Evolutionary conservation across 2,113 vertebrate species (phyloP), one percentile per base, ranked within the genome.

Genomic region (Microtus oregoni): DNA sequence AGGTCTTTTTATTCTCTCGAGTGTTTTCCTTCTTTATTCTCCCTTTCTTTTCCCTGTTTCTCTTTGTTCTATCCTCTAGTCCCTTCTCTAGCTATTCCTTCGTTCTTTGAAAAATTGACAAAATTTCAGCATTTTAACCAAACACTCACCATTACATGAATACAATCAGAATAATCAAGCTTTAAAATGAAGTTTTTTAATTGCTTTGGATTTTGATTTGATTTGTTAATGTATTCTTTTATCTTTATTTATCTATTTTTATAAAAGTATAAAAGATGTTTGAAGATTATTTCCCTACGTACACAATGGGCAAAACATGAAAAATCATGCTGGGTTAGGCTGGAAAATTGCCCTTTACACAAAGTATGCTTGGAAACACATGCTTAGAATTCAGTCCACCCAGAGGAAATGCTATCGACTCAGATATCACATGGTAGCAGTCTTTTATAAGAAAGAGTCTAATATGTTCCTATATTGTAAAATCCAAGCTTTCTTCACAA

Each of bases 301-400:
- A 68, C 70, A 32, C 20, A 85, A 81, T 52, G 44, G 79, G 30
- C 58, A 90, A 92, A 95, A 92, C 19, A 81, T 63, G 38, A 13
- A 63, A 68, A 91, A 76, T 67, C 41, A 3, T 87, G 10, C 32
- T 8, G 5, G 70, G 6, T 83, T 87, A 50, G 26, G 7, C 55
- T 83, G 95, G 38, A 96, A 75, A 35, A 67, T 22, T 94, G 6
- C 55, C 55, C 90, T 92, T 11, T 65, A 88, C 35, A 92, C 30
- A 87, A 68, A 95, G 83, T 91, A 35, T 88, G 14, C 88, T 20
- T 88, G 24, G 32, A 91, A 96, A 93, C 61, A 81, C 8, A 67
- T 68, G 85, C 22, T 24, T 94, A 78, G n/a, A 78, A 63, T 95
- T 86, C 76, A 82, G 90, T 72, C 26, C 41, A 92, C 35, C 44